Conservation (phyloP, 2,797 vertebrate species). For the Lagorchestes hirsutus region DNA sequence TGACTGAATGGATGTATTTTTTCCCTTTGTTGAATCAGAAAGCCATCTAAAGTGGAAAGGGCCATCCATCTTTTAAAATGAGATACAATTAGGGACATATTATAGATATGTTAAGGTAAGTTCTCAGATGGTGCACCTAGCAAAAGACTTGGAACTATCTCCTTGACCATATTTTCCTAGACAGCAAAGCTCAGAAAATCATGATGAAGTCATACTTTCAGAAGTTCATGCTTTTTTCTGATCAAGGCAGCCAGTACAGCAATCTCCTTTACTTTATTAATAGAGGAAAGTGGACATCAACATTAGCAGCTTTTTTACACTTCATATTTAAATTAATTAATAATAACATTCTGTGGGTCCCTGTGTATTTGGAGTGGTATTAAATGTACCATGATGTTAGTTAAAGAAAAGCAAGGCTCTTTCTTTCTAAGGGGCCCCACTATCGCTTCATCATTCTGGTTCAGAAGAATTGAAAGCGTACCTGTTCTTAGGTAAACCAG, state of each 20-base stretch:
- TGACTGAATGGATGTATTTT: neutral
- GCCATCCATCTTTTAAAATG: neutral
- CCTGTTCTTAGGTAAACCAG: slow-evolving; percentile 1
- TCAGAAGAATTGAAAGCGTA: slow-evolving; percentile 42
- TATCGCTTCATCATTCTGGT: slow-evolving; percentile 40
- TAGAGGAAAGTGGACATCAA: neutral
- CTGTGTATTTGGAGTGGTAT: neutral
- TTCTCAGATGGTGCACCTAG: neutral
- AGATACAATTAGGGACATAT: neutral
- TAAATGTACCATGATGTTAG: neutral
- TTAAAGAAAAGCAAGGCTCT: neutral
- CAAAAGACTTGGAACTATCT: neutral
- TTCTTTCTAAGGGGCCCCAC: neutral
- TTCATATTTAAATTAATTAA: neutral
- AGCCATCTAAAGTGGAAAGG: neutral
- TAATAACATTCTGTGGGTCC: neutral
- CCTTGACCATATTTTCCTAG: neutral
- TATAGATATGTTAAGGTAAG: neutral
- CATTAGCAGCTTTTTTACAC: neutral
- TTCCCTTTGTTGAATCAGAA: neutral
- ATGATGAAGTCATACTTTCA: neutral
- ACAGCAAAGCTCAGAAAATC: neutral
- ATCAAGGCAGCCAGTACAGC: neutral
- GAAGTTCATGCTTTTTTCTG: neutral
- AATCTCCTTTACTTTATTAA: neutral